Evolutionary conservation across 2,888 invertebrate genomes (phyloP).

Genomic region (Drosophila flavopinicola): DNA sequence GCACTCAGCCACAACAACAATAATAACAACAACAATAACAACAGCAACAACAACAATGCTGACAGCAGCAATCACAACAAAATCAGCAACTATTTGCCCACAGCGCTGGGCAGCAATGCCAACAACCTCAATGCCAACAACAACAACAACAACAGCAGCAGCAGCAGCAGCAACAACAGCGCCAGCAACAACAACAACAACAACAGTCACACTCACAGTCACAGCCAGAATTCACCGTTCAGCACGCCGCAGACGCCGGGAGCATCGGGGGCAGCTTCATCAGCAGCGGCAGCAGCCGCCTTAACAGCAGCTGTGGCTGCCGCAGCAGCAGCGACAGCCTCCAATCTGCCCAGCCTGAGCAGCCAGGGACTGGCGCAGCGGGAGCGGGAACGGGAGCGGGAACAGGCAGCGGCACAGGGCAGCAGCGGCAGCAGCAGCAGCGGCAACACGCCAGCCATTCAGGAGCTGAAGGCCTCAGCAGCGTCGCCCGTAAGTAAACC

Average conservation of each 20-base stretch:
- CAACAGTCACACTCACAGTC: constrained; percentile 37
- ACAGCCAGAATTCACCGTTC: constrained; percentile 65
- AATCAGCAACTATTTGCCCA: constrained; percentile 70
- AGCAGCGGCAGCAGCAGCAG: constrained; percentile 36
- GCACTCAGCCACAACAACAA: constrained; percentile 67
- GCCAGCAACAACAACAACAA: constrained; percentile 41
- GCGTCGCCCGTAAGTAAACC: constrained; percentile 84
- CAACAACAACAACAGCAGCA: constrained; percentile 44
- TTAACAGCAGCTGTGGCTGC: constrained; percentile 63
- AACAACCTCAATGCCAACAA: constrained; percentile 34
- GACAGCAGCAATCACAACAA: constrained; percentile 58
- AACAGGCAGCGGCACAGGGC: constrained; percentile 10
- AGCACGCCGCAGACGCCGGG: constrained; percentile 67
- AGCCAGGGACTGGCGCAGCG: constrained; percentile 21
- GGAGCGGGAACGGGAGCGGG: constrained; percentile 20
- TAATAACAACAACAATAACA: constrained; percentile 55
- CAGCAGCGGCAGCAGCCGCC: constrained; percentile 60
- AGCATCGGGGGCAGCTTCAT: constrained; percentile 39
- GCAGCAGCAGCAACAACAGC: constrained; percentile 34
- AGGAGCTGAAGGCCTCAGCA: constrained; percentile 84
- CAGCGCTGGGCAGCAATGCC: constrained; percentile 62
- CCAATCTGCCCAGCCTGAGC: constrained; percentile 42
- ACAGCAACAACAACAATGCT: constrained; percentile 64
- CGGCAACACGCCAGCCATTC: constrained; percentile 82
- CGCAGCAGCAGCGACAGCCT: constrained; percentile 56